These are phyloP conservation scores for Rhorus exstirpatorius DNA, from an alignment of 2,888 invertebrate genomes.

Conservation along the genomic window DNA sequence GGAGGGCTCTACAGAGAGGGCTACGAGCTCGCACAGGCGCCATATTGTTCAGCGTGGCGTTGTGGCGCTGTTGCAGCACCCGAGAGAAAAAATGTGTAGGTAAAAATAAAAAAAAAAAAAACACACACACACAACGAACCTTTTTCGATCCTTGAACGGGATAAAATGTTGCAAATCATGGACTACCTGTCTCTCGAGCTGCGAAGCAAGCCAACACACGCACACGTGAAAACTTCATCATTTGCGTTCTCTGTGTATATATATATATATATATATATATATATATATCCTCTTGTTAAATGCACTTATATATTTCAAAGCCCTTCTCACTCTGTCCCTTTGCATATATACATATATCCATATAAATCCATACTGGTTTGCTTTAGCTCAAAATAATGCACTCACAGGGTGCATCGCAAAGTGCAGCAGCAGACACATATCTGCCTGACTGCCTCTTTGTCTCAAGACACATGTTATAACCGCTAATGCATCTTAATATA, in stretches of 20 bases:
- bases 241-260: slow-evolving; percentile 35
- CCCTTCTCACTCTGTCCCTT: slow-evolving; percentile 60
- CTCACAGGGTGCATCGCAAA: slow-evolving; percentile 63
- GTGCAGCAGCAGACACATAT: slow-evolving; percentile 54
- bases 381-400: slow-evolving; percentile 61
- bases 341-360: slow-evolving; percentile 60
- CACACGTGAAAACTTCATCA: slow-evolving; percentile 43
- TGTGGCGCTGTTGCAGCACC: slow-evolving; percentile 33
- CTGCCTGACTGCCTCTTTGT: slow-evolving; percentile 53
- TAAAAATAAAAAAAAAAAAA: slow-evolving; percentile 13
- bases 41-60: slow-evolving; percentile 71
- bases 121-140: slow-evolving; percentile 65
- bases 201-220: slow-evolving; percentile 50
- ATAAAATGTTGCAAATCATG: slow-evolving; percentile 86
- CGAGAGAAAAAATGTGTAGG: slow-evolving; percentile 23
- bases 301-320: slow-evolving; percentile 64
- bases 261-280: background rate
- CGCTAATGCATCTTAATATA: slow-evolving; percentile 53
- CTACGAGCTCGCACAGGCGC: slow-evolving; percentile 57
- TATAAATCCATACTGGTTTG: slow-evolving; percentile 38
- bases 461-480: slow-evolving; percentile 40
- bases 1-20: slow-evolving; percentile 6
- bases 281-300: slow-evolving; percentile 59
- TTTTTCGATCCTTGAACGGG: slow-evolving; percentile 77
- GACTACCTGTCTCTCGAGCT: slow-evolving; percentile 81